Evolutionary conservation across 2,888 invertebrate genomes (phyloP), one percentile per base, ranked within the genome.

Genomic region (Phaonia tiefii): DNA sequence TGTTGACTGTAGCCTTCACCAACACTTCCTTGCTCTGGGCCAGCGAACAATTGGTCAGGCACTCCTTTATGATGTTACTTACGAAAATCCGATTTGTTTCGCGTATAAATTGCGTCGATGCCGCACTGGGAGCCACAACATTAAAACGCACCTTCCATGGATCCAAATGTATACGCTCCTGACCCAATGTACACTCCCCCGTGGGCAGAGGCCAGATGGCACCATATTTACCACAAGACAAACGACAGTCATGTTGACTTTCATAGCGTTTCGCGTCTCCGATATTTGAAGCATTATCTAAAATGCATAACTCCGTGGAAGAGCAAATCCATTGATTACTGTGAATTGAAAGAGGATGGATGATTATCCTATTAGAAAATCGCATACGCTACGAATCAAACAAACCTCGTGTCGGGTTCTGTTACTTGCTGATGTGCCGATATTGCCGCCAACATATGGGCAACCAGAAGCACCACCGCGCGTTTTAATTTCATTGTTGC

Each of bases 191-290:
- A 81, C 91, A 91, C 0, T 91, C 92, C 0, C 91, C 92, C 1
- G 93, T 93, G 0, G 95, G 95, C 85, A 91, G 90, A 0, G 95
- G 95, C 95, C 95, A 95, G 15, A 95, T 91, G 0, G 93, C 92
- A 0, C 95, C 94, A 85, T 93, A 93, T 78, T 92, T 90, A 0
- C 95, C 95, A 84, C 95, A 95, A 0, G 93, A 93, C 5, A 95
- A 91, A 20, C 94, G 92, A 85, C 95, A 95, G 49, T 93, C 91
- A 78, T 93, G 92, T 83, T 94, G 88, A 71, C 93, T 93, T 72
- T 89, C 90, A 51, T 87, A 89, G 0, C 84, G 84, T 10, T 80
- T 78, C 1, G 71, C 83, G 58, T 85, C 86, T 0, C 85, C 84
- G 44, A 85, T 77, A 46, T 84, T 84, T 10, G 84, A 56, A 1